Evolutionary conservation across 2,797 vertebrate genomes (phyloP).

Genomic region (Typhlichthys eigenmanni): DNA sequence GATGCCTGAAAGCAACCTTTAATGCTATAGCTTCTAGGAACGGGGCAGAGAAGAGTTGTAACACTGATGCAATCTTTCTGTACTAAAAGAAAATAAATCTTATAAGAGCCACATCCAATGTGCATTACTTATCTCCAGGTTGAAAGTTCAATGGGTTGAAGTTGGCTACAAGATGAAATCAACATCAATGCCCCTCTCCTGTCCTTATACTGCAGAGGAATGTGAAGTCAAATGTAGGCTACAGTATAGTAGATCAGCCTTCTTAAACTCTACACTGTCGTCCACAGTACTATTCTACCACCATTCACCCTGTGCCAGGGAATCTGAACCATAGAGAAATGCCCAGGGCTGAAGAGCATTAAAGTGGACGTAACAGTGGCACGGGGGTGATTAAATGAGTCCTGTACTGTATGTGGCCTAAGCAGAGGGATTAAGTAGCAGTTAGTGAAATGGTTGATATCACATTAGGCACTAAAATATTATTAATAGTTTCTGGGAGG

Average conservation of each 20-base stretch:
- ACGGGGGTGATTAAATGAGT: conserved; percentile 43
- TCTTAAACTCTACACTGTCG: neutral
- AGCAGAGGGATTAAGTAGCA: conserved; percentile 26
- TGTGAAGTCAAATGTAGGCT: conserved; percentile 24
- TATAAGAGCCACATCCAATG: conserved; percentile 28
- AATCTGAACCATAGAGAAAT: conserved; percentile 35
- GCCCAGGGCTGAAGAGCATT: conserved; percentile 34
- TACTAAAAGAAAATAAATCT: conserved; percentile 27
- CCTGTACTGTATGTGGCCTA: conserved; percentile 44
- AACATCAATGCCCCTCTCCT: conserved; percentile 44
- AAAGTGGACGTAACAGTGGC: conserved; percentile 21
- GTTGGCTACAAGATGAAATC: conserved; percentile 47
- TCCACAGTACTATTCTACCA: conserved; percentile 18
- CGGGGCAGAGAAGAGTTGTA: conserved; percentile 42
- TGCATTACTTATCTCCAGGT: conserved; percentile 40
- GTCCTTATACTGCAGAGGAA: conserved; percentile 57
- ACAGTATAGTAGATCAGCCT: neutral
- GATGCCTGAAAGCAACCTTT: conserved; percentile 61
- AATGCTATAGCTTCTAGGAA: conserved; percentile 59
- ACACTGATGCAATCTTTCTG: conserved; percentile 28
- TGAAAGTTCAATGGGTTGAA: conserved; percentile 60
- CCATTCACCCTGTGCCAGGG: conserved; percentile 31
- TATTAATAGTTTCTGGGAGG: conserved; percentile 65
- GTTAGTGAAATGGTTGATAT: conserved; percentile 42
- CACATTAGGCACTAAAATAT: conserved; percentile 18